Base-by-base conservation (phyloP, 2,888 invertebrate genomes). In the Volucella zonaria region DNA sequence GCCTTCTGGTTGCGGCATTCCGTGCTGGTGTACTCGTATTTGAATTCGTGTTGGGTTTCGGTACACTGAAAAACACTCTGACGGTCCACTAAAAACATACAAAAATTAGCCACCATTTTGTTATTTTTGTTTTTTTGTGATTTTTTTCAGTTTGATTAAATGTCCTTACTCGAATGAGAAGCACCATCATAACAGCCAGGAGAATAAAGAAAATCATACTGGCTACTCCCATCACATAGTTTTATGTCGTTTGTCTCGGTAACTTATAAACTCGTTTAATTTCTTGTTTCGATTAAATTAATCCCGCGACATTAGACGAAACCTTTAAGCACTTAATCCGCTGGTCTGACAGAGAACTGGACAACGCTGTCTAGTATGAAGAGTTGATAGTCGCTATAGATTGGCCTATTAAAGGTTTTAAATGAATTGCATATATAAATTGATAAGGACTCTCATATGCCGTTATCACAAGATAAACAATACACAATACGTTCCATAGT, bases 381-480 rank as follows among this genome's bases (percentile, higher is more conserved):
- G 47, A 62, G 18, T 45, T 12, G 23, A 10, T 62, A 11, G 47
- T 49, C 31, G 31, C 75, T 58, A 23, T 62, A 52, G 52, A 52
- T 56, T 74, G 38, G 45, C 8, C 54, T 64, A 58, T 47, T 62
- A 42, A 40, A 52, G 59, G 61, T 40, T 54, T 61, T 62, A 68
- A 61, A 15, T 45, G 66, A 79, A 66, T 52, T 59, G 66, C 59
- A 58, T 67, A 31, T 31, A 61, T 59, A 67, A 66, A 59, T 67
- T 67, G 80, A 80, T 80, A 74, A 80, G 67, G 52, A 43, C 61
- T 61, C 40, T 73, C 66, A 52, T 18, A 61, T 54, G 49, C 8
- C 14, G 66, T 73, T 80, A 80, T 79, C 79, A 45, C 10, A 51
- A 58, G 64, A 64, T 78, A 70, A 78, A 64, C 14, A 58, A 31